These are phyloP conservation scores for Pelobates cultripes DNA, from an alignment of 2,797 vertebrate species.

Conservation along the genomic window DNA sequence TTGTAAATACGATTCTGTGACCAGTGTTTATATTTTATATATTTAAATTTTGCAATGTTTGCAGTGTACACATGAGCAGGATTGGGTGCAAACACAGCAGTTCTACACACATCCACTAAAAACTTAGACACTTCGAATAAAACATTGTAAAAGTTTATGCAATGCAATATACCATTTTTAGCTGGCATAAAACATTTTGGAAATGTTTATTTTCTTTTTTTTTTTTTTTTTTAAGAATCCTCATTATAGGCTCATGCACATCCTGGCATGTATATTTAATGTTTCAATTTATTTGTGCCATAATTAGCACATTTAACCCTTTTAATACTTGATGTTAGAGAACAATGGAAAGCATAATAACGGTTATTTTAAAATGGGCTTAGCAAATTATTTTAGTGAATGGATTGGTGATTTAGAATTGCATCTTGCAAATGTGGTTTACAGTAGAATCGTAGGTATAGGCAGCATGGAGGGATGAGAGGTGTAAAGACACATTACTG, in stretches of 20 bases:
- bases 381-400: too few relatives aligned
- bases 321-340: neutral
- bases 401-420: too few relatives aligned
- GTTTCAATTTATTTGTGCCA: constrained; percentile 24
- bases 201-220: constrained; percentile 4
- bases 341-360: neutral
- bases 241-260: constrained; percentile 32
- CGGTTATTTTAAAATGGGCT: too few relatives aligned
- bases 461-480: too few relatives aligned
- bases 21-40: constrained; percentile 26
- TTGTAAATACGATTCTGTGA: constrained; percentile 11
- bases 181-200: constrained; percentile 29
- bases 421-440: too few relatives aligned
- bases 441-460: too few relatives aligned
- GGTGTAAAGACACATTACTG: too few relatives aligned
- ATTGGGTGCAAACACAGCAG: constrained; percentile 28
- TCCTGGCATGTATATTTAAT: constrained; percentile 33
- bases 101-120: constrained; percentile 29
- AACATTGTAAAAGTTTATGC: constrained; percentile 45
- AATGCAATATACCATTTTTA: constrained; percentile 48
- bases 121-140: constrained; percentile 30
- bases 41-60: constrained; percentile 25
- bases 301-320: constrained; percentile 45
- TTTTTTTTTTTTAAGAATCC: neutral
- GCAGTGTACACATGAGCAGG: constrained; percentile 27